Evolutionary conservation across 2,113 vertebrate genomes (phyloP).

Genomic region (Malurus cyaneus): DNA sequence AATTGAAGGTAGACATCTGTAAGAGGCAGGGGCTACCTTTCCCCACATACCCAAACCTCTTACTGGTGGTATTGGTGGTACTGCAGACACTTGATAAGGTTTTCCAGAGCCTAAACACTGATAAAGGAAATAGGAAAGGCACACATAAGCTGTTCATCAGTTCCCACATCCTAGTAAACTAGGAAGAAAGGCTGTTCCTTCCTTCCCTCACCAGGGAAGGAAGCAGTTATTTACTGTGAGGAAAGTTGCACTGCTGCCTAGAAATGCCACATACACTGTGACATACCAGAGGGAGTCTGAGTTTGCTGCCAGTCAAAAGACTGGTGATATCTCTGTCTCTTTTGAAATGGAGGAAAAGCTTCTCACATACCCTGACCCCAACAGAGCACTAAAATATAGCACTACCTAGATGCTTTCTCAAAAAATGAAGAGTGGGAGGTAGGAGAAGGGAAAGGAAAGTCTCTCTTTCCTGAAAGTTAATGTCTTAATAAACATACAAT

Average conservation of each 20-base stretch:
- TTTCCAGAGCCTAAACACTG: not conserved
- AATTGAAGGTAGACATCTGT: not conserved
- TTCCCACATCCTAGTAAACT: not conserved
- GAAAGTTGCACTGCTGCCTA: not conserved
- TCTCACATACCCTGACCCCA: not conserved
- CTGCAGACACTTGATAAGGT: not conserved
- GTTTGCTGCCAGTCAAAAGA: not conserved
- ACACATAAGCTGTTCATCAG: not conserved
- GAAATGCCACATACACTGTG: not conserved
- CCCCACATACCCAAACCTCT: not conserved
- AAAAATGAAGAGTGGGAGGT: not conserved
- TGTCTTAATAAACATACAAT: not conserved
- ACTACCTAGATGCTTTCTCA: not conserved
- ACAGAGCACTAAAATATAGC: not conserved
- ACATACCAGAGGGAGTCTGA: not conserved
- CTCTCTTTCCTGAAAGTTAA: not conserved
- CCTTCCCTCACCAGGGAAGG: not conserved
- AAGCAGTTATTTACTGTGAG: not conserved
- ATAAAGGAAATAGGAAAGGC: not conserved
- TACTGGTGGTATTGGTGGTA: not conserved
- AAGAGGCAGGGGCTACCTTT: not conserved
- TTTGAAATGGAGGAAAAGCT: not conserved
- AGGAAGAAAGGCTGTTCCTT: not conserved
- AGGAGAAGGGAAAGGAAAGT: fast-evolving
- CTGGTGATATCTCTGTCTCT: not conserved